Base-by-base conservation (phyloP, 2,888 invertebrate species). In the Diloba caeruleocephala region DNA sequence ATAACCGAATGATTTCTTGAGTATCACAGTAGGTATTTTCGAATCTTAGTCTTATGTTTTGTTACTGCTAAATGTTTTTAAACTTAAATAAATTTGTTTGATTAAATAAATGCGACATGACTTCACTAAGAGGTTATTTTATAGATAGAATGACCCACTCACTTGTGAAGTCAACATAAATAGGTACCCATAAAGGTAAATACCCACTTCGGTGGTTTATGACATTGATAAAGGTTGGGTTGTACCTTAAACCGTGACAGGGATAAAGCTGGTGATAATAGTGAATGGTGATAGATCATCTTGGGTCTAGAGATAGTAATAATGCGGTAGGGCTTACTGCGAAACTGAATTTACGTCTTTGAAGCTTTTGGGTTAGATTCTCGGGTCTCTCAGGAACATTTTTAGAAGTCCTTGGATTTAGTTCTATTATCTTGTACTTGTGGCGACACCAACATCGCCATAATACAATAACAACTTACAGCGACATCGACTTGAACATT, bases 201-300 rank as follows among this genome's bases (percentile, higher is more conserved):
- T 19, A n/a, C 32, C 37, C 37, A 37, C 25, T 55, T 42, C 37
- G 21, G 37, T 6, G 8, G 7, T n/a, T 7, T 7, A 5, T 21
- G 46, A 59, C 42, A 13, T 56, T 56, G 59, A 63, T 34, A 63
- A 56, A 59, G 57, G 48, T 63, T 26, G 13, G 36, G 34, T 61
- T 9, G 38, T 26, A 46, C 33, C 21, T 29, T 23, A 41, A 21
- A 10, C 25, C 10, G 28, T 41, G 28, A 15, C 17, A 13, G 6
- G 17, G 38, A 31, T 39, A 9, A 25, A 38, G 41, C 37, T 13
- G 13, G 2, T 48, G 39, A 56, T 42, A 25, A 21, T 23, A 23
- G 31, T 19, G 17, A 46, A 42, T 25, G 56, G 21, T 17, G 10
- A 38, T 63, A 33, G 45, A 55, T 63, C 25, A 38, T 42, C 12